Conservation (phyloP, 2,888 invertebrate genomes). For the Lepidocyrtoides sp. region DNA sequence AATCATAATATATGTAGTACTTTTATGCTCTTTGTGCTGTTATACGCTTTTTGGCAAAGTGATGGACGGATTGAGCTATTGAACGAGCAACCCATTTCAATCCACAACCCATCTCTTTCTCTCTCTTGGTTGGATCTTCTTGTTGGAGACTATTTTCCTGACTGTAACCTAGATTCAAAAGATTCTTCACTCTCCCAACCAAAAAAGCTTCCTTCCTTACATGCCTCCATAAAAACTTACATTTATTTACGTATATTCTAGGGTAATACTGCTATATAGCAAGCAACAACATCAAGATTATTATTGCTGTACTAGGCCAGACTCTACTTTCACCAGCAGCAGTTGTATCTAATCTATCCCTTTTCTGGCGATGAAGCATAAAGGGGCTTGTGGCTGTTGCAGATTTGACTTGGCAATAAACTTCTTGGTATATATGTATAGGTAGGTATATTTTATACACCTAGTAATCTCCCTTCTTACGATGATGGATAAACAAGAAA, state of each 20-base stretch:
- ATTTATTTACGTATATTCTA: too few species aligned
- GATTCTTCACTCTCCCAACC: slow-evolving; percentile 36
- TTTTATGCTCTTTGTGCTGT: slow-evolving; percentile 4
- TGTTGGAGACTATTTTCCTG: slow-evolving; percentile 72
- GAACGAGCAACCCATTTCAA: slow-evolving; percentile 82
- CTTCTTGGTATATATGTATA: background rate
- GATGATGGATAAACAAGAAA: slow-evolving; percentile 59
- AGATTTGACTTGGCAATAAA: slow-evolving; percentile 18
- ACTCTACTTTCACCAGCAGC: too few species aligned
- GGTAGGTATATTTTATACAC: background rate
- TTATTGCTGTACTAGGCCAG: too few species aligned
- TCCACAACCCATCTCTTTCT: slow-evolving; percentile 24
- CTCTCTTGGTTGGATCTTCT: slow-evolving; percentile 36
- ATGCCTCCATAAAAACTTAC: slow-evolving; percentile 17
- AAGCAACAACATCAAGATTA: background rate
- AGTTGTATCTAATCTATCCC: too few species aligned
- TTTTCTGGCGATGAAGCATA: background rate
- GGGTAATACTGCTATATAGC: background rate
- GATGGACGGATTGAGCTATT: slow-evolving; percentile 80
- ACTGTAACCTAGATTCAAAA: slow-evolving; percentile 74
- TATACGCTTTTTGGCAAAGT: slow-evolving; percentile 73
- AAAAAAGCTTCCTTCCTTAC: slow-evolving; percentile 73
- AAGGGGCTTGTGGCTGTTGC: background rate
- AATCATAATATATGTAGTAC: slow-evolving; percentile 53
- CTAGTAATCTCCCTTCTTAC: background rate